phyloP scores from a whole-genome alignment of 2,888 invertebrate genomes.

The Gasteruption jaculator region DNA sequence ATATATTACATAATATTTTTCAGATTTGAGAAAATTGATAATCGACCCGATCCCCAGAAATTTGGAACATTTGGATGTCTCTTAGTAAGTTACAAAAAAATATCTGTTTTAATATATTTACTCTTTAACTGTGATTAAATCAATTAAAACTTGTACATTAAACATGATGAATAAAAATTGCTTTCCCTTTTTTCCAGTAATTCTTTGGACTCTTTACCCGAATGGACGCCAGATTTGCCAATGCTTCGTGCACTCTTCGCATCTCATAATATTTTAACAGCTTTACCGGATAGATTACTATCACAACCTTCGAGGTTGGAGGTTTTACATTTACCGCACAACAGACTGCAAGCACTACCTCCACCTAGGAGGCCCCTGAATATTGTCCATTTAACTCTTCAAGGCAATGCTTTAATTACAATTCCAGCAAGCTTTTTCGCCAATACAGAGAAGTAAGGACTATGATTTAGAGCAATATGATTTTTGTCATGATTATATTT shows the following conservation, averaged over 20 bases:
- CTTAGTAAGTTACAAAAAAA: slow-evolving; percentile 57
- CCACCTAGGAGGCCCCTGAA: slow-evolving; percentile 67
- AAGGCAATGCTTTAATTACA: slow-evolving; percentile 72
- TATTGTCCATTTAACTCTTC: slow-evolving; percentile 64
- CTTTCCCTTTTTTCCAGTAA: slow-evolving; percentile 52
- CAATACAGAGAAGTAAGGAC: slow-evolving; percentile 52
- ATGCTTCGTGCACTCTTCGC: slow-evolving; percentile 70
- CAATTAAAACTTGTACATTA: too few relatives aligned
- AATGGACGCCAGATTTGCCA: slow-evolving; percentile 72
- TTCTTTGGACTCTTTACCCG: slow-evolving; percentile 67
- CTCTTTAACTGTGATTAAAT: slow-evolving; percentile 2
- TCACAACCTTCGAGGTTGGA: slow-evolving; percentile 70
- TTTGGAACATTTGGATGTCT: slow-evolving; percentile 73
- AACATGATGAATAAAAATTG: slow-evolving; percentile 1
- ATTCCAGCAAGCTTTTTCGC: slow-evolving; percentile 75
- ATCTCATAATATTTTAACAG: slow-evolving; percentile 67
- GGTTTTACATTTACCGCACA: slow-evolving; percentile 73
- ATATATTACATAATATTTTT: slow-evolving; percentile 35
- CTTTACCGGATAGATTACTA: slow-evolving; percentile 70
- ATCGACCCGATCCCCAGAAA: slow-evolving; percentile 68
- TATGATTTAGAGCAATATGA: too few relatives aligned
- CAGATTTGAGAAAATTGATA: slow-evolving; percentile 69
- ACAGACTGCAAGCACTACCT: slow-evolving; percentile 70
- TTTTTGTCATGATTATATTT: too few relatives aligned
- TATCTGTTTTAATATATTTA: slow-evolving; percentile 9